Percentiles rank a stretch among this genome's conserved stretches.
Evolutionary conservation across 2,113 vertebrate species (phyloP).

Genomic region (Crotophaga sulcirostris): DNA sequence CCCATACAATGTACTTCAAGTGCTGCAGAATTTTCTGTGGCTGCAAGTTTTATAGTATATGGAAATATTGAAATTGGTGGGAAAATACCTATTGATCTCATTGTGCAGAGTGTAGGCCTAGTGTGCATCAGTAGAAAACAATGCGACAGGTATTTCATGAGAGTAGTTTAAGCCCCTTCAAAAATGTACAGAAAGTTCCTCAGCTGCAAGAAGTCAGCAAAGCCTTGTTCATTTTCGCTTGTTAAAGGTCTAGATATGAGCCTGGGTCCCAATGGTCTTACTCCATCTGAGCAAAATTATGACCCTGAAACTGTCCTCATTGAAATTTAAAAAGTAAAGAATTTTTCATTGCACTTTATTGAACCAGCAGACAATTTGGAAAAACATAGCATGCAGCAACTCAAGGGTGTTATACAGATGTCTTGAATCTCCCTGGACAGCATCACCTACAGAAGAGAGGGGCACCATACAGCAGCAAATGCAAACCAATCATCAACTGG

Average conservation of each 20-base stretch:
- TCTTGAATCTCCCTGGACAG: neutral
- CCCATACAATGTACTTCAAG: neutral
- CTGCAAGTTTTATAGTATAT: neutral
- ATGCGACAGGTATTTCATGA: neutral
- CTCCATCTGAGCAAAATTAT: neutral
- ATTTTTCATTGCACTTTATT: slow-evolving; percentile 11
- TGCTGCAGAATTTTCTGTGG: neutral
- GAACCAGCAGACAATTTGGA: neutral
- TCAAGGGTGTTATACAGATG: neutral
- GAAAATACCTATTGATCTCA: neutral
- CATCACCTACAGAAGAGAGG: neutral
- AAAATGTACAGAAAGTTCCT: neutral
- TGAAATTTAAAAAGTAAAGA: neutral
- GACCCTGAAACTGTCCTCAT: neutral
- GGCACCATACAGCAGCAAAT: neutral
- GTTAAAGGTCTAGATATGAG: neutral
- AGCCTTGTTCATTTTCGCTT: neutral
- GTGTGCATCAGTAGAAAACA: neutral
- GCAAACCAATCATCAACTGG: neutral
- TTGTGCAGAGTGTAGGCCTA: neutral
- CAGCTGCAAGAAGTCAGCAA: neutral
- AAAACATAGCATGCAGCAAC: neutral
- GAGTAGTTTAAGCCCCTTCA: neutral
- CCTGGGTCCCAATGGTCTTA: neutral
- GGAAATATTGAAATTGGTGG: neutral